phyloP scores from a whole-genome alignment of 2,113 vertebrate species.

The Corapipo altera region DNA sequence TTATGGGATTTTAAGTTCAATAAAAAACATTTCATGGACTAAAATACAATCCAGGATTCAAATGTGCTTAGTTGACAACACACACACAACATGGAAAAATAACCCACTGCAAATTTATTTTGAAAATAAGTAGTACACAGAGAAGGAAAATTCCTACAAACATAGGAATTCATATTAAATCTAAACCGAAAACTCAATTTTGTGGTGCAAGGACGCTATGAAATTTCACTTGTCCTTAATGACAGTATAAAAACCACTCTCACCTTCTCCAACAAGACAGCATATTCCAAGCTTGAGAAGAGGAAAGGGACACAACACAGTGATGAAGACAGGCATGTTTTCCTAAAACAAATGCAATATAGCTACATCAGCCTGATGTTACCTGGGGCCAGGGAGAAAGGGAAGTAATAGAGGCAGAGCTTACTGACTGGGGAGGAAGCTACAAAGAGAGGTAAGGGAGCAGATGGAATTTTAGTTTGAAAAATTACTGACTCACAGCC shows the following conservation, averaged over 20 bases:
- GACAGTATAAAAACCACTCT: neutral
- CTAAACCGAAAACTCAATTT: neutral
- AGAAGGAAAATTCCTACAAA: neutral
- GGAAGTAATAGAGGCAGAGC: neutral
- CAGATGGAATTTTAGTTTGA: neutral
- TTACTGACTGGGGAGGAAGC: neutral
- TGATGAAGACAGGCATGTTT: neutral
- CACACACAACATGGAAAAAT: neutral
- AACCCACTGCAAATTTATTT: neutral
- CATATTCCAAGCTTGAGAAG: neutral
- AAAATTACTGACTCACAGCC: neutral
- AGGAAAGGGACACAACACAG: conserved; percentile 14
- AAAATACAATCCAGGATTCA: neutral
- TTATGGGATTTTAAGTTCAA: neutral
- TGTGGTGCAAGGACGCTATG: neutral
- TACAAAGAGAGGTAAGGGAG: neutral
- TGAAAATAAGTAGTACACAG: neutral
- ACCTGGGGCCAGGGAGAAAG: neutral
- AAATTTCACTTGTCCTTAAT: neutral
- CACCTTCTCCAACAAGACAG: neutral
- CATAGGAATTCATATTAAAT: neutral
- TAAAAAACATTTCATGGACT: neutral
- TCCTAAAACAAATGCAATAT: conserved; percentile 19
- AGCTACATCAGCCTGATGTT: neutral
- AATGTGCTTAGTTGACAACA: neutral